phyloP scores from a whole-genome alignment of 2,888 invertebrate genomes.

The Microplitis manilae region DNA sequence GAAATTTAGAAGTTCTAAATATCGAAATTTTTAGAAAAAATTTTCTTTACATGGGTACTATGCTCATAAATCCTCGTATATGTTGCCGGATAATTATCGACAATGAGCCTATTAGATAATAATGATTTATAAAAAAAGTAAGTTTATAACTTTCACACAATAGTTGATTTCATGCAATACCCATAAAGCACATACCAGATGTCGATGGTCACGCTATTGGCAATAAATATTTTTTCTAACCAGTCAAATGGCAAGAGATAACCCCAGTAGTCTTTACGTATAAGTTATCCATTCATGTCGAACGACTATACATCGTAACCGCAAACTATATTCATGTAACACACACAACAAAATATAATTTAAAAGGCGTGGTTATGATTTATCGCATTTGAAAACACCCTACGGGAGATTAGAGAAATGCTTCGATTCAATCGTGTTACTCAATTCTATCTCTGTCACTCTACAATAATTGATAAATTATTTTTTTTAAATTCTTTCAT shows the following conservation, averaged over 20 bases:
- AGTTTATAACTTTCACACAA: slow-evolving; percentile 19
- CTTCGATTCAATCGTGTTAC: slow-evolving; percentile 41
- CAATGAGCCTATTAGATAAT: not conserved
- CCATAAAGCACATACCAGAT: slow-evolving; percentile 18
- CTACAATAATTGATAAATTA: slow-evolving; percentile 12
- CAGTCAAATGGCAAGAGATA: slow-evolving; percentile 42
- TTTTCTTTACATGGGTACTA: no score
- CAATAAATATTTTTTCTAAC: slow-evolving; percentile 48
- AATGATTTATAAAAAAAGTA: slow-evolving; percentile 7
- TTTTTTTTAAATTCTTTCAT: not conserved
- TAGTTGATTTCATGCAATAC: slow-evolving; percentile 8
- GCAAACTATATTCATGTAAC: slow-evolving; percentile 27
- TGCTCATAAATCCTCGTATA: not conserved
- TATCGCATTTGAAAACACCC: slow-evolving; percentile 63
- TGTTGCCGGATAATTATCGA: not conserved
- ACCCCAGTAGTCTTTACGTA: slow-evolving; percentile 37
- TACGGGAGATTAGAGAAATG: slow-evolving; percentile 43
- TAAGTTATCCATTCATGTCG: slow-evolving; percentile 45
- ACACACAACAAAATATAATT: slow-evolving; percentile 51
- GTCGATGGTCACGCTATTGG: slow-evolving; percentile 43
- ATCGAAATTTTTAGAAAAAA: no score
- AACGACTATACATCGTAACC: slow-evolving; percentile 32
- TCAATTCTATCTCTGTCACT: slow-evolving; percentile 43
- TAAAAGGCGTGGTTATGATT: slow-evolving; percentile 63
- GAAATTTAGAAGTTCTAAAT: no score